Evolutionary conservation across 2,888 invertebrate species (phyloP).

Genomic region (Dryadula phaetusa): DNA sequence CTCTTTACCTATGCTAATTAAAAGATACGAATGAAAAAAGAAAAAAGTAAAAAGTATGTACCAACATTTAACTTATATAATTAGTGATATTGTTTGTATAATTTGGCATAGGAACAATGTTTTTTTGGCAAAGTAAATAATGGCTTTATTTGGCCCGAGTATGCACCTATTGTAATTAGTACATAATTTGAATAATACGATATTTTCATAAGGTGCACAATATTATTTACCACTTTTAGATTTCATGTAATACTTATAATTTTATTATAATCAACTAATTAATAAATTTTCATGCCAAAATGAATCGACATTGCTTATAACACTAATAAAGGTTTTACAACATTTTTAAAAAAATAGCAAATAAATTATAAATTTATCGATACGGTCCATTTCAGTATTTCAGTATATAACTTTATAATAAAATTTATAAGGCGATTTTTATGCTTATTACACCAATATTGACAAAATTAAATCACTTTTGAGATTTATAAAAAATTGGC

Average conservation of each 20-base stretch:
- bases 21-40: background rate
- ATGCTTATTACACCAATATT: background rate
- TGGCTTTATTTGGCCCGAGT: constrained; percentile 2
- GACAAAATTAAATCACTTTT: constrained; percentile 4
- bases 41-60: background rate
- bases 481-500: constrained; percentile 5
- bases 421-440: background rate
- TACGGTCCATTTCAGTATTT: background rate
- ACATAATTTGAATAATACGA: background rate
- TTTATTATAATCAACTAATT: background rate
- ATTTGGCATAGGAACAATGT: constrained; percentile 10
- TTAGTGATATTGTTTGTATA: background rate
- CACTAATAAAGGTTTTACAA: no score
- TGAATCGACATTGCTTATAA: no score
- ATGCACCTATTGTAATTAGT: constrained; percentile 11
- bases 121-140: constrained; percentile 16
- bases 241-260: background rate
- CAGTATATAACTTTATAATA: background rate
- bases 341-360: no score
- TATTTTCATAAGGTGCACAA: background rate
- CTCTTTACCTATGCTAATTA: background rate
- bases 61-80: background rate
- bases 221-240: background rate
- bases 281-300: no score
- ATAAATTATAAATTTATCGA: background rate